Base-by-base conservation (phyloP, 1,140 invertebrate genomes). In the Leptinotarsa defecta region DNA sequence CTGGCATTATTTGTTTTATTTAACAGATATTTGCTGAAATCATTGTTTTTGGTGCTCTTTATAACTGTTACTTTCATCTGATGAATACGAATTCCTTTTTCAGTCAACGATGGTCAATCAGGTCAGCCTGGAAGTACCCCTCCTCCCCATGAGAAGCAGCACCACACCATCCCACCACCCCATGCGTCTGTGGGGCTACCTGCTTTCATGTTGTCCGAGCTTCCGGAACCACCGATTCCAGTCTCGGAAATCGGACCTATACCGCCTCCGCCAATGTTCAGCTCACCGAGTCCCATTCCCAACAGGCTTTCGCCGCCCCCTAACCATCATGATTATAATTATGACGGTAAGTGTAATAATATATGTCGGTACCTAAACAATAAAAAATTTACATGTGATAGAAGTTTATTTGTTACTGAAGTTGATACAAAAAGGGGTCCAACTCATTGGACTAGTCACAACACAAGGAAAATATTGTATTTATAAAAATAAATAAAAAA, bases 241-340 rank as follows among this genome's bases (percentile, higher is more conserved):
- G 86, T 97, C 17, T 96, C 94, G 73, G 96, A 97, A 84, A 96
- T 97, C 85, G 95, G 96, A 49, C 95, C 95, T 63, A 97, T 97
- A 85, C 96, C 96, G 82, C 96, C 96, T 77, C 96, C 96, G 72
- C 95, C 95, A 73, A 97, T 97, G 95, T 97, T 97, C 88, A 95
- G 93, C 85, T 95, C 94, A 73, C 94, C 94, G 43, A 94, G 93
- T 86, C 94, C 94, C 64, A 91, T 92, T 76, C 85, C 92, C 80
- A 86, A 87, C 79, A 84, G 86, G 77, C 85, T 85, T 74, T 80
- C 80, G 73, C 83, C 86, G 61, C 78, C 85, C 68, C 86, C 85
- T 68, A 86, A 86, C 67, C 86, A 85, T 68, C 85, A 85, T 73
- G 87, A 88, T 82, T 88, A 90, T 83, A 90, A 91, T 82, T 91